Evolutionary conservation across 2,797 vertebrate genomes (phyloP).

Genomic region (Nyctibius grandis): DNA sequence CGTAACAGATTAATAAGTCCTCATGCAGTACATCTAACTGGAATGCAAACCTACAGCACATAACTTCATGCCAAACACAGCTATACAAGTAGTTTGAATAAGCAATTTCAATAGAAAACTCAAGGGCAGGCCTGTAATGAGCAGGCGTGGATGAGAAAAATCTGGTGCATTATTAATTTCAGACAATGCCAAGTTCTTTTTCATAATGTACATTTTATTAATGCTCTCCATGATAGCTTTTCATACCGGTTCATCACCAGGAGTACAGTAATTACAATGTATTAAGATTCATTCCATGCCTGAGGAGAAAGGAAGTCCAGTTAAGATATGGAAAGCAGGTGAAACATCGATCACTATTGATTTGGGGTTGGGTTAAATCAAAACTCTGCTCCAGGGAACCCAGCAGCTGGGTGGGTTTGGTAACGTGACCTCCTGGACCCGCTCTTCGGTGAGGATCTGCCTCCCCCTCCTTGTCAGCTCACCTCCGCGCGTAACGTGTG

Average conservation of each 20-base stretch:
- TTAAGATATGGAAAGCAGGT: constrained; percentile 10
- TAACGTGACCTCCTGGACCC: neutral
- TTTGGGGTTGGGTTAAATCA: neutral
- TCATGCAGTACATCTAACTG: neutral
- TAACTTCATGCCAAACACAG: neutral
- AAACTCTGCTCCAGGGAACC: neutral
- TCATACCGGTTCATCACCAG: constrained; percentile 44
- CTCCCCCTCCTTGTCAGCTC: neutral
- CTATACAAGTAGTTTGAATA: neutral
- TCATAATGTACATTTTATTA: constrained; percentile 62
- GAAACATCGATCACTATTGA: constrained; percentile 23
- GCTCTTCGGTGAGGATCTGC: neutral
- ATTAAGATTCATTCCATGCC: constrained; percentile 64
- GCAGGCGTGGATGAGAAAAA: neutral
- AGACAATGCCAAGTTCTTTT: constrained; percentile 1
- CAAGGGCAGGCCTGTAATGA: constrained; percentile 9
- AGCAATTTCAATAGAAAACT: constrained; percentile 36
- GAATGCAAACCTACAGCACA: constrained; percentile 9
- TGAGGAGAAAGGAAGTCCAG: constrained; percentile 58
- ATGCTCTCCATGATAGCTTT: constrained; percentile 45
- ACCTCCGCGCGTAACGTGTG: neutral
- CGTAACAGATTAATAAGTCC: neutral
- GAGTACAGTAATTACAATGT: constrained; percentile 63
- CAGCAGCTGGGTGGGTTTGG: neutral
- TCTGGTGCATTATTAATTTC: constrained; percentile 37